These are phyloP conservation scores for Tachina grossa DNA, from an alignment of 2,888 invertebrate species.

Conservation along the genomic window DNA sequence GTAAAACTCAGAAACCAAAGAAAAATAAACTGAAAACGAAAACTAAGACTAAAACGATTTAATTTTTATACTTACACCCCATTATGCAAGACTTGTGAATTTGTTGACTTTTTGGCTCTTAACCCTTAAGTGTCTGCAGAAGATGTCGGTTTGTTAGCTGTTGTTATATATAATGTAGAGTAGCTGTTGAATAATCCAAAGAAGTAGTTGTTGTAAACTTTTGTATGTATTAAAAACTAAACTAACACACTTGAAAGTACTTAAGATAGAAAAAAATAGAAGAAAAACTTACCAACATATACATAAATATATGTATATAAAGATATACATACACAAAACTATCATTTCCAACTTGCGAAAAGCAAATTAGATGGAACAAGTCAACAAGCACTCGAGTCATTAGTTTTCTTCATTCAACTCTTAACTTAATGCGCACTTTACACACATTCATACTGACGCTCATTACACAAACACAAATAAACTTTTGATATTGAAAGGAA, in stretches of 20 bases:
- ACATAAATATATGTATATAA: background rate
- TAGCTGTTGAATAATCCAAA: slow-evolving; percentile 46
- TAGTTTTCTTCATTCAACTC: slow-evolving; percentile 60
- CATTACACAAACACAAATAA: slow-evolving; percentile 23
- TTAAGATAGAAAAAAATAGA: slow-evolving; percentile 7
- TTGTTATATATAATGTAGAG: slow-evolving; percentile 18
- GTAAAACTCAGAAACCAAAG: slow-evolving; percentile 22
- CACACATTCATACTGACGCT: background rate
- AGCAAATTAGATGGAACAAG: slow-evolving; percentile 72
- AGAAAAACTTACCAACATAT: background rate
- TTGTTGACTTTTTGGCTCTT: slow-evolving; percentile 71
- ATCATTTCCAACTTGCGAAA: slow-evolving; percentile 58
- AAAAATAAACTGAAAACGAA: background rate
- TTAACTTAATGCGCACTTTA: slow-evolving; percentile 9
- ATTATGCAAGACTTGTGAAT: slow-evolving; percentile 71
- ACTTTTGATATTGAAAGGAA: slow-evolving; percentile 31
- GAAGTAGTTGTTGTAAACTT: slow-evolving; percentile 48
- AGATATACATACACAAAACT: slow-evolving; percentile 37
- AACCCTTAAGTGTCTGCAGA: slow-evolving; percentile 64
- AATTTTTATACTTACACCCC: slow-evolving; percentile 71
- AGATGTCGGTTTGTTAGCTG: slow-evolving; percentile 23
- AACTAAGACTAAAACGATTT: slow-evolving; percentile 59
- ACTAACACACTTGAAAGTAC: slow-evolving; percentile 59
- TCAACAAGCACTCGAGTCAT: slow-evolving; percentile 71
- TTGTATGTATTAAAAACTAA: slow-evolving; percentile 63